Evolutionary conservation across 2,797 vertebrate species (phyloP), one percentile per base, ranked within the genome.

Genomic region (Rhabdomys pumilio): DNA sequence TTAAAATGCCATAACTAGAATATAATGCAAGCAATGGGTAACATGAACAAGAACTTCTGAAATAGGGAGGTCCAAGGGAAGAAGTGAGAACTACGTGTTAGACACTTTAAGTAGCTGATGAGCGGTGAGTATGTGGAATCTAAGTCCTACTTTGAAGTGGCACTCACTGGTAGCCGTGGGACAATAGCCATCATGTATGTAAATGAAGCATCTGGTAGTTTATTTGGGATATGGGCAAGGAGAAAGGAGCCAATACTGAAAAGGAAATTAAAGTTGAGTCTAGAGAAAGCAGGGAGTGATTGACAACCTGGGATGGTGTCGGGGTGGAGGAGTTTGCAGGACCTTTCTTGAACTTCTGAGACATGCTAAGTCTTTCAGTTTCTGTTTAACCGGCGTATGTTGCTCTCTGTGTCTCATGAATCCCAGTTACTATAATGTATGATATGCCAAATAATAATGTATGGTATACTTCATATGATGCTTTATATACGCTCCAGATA

Each of bases 311-410:
- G 12, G 20, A 10, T 31, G 13, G 63, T 63, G 31, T 3, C 2
- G 31, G 69, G n/a, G 65, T 61, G 47, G 80, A 76, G 50, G 50
- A 73, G 41, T 73, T 83, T 57, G 26, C 44, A 6, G 92, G 82
- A 89, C 79, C 73, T 94, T 89, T 15, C 15, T 6, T 84, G 90
- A 91, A 90, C 76, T 92, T 90, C 47, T 50, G 85, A 95, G 90
- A 26, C 20, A 26, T 1, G 72, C 83, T 73, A 34, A 94, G 73
- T 93, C 92, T 94, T 47, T 93, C 57, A 8, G 67, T 61, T 92
- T 82, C 90, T 90, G 20, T 97, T 89, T 93, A 79, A 92, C 67
- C 19, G 89, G 77, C 0, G 0, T 38, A 73, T 19, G 8, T 81
- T 31, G 38, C 47, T 83, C 59, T 84, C 6, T 38, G 14, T 77